Evolutionary conservation across 2,797 vertebrate species (phyloP), one percentile per base, ranked within the genome.

Genomic region (Syncerus caffer): DNA sequence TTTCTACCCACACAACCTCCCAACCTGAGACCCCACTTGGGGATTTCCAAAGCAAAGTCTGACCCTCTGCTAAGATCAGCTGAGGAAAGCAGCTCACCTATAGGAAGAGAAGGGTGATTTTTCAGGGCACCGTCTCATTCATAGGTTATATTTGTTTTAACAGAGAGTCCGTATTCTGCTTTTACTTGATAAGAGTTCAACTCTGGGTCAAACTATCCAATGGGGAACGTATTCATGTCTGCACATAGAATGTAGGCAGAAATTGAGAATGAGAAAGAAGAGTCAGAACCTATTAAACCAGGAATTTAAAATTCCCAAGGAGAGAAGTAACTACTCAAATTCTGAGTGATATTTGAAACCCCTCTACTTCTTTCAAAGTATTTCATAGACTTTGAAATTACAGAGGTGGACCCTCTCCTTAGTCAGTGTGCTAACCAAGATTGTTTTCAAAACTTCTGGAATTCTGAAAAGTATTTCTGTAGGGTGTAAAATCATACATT

Each of bases 181-280:
- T 96, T 94, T 85, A 57, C 58, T 87, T 89, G 29, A 25, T 31
- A 51, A 94, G 83, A 93, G 92, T 86, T 97, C 55, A 42, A 14
- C 83, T 90, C 29, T 79, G 51, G 58, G 85, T 87, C 88, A 97
- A 93, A 92, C 84, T 14, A 96, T 47, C 87, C 93, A 90, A 87
- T 25, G 67, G 67, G 29, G 57, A 91, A 89, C 55, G 1, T 27
- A 90, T 95, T 95, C 13, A 10, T 15, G 31, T 93, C 78, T 96
- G 23, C 94, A 34, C 23, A 93, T 21, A 89, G 53, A 89, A 94
- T 50, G 93, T 9, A 89, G 78, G 12, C 38, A 95, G 67, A 97
- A 94, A 96, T 23, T 10, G 80, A 90, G 83, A 89, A 92, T 1
- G 25, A 94, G n/a, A 95, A 67, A 57, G 51, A 38, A 79, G 42